Base-by-base conservation (phyloP, 2,797 vertebrate genomes). In the Pogoniulus pusillus region DNA sequence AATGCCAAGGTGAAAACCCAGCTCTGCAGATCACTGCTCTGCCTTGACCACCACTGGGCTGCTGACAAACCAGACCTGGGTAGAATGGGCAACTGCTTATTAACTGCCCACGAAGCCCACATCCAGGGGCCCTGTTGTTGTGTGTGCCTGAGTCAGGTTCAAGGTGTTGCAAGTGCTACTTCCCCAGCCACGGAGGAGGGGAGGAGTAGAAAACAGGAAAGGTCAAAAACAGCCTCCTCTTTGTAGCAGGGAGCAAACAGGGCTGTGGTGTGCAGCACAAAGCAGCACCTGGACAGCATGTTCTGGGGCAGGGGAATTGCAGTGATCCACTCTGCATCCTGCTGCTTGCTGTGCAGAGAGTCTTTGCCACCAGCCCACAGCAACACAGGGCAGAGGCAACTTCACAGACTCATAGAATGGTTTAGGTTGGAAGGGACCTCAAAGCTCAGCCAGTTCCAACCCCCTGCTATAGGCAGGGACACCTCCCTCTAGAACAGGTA, bases 211-310 rank as follows among this genome's bases (percentile, higher is more conserved):
- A 87, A 91, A 68, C 76, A 63, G 72, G 72, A 70, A 89, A 90
- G 79, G 89, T 76, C 87, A 29, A 29, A 91, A 90, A 35, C 49
- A 87, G 84, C 14, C 60, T 17, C 10, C 23, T 29, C 62, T 72
- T 24, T 60, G 87, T 82, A 7, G 3, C 8, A 63, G 32, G 57
- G 32, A 84, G 60, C 49, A 73, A 66, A 64, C 88, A 70, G 66
- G 83, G 85, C 83, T 72, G 75, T 78, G 78, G 60, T 62, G 9
- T 32, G 49, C 45, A 55, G 71, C n/a, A 22, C 18, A 54, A 76
- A 60, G 82, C 80, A 88, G 77, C 85, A 91, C 83, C 90, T 92
- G 90, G 32, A 82, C 88, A 49, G 35, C 22, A 16, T 71, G 90
- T 58, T 51, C 81, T 8, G 64, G 54, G 74, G 59, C 76, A 74